Evolutionary conservation across 2,888 invertebrate species (phyloP), one percentile per base, ranked within the genome.

Genomic region (Cyclophora albipunctata): DNA sequence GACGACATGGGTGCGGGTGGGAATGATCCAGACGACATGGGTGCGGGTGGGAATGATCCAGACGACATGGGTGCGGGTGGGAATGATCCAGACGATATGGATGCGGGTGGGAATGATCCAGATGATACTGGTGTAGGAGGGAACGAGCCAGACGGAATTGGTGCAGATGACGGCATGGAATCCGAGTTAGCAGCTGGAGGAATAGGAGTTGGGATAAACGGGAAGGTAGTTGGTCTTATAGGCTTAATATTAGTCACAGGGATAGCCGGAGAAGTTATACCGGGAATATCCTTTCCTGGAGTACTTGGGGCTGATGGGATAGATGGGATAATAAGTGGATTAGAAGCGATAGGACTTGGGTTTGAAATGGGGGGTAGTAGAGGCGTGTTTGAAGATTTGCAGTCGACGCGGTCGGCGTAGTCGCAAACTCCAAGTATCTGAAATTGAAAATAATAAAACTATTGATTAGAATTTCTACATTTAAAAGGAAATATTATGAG

Each of bases 351-450:
- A 37, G 37, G 37, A 37, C 5, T 37, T 37, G 37, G 37, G 37
- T 37, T 37, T 5, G 37, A 20, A 20, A 20, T 20, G 20, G 20
- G 2, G 20, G 20, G 48, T 7, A 43, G 49, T 6, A 52, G 43
- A 2, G 55, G 47, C 5, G 50, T 51, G 3, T 55, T 34, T 3
- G 54, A 52, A 49, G 46, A 55, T 63, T 52, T 48, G 43, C 93
- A 93, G 64, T 91, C 89, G 0, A 93, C 92, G 49, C 89, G 84
- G 45, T 89, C 75, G 0, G 88, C 83, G 60, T 91, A 93, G 69
- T 93, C 93, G 59, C 93, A 93, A 20, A 93, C 89, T 37, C 91
- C 91, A 3, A 91, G 73, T 47, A 81, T 77, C 92, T 93, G 75
- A 52, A 89, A 86, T 51, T 37, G 47, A 46, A 5, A 20, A 20